Evolutionary conservation across 1,140 invertebrate species (phyloP).

Genomic region (Condylostylus longicornis): DNA sequence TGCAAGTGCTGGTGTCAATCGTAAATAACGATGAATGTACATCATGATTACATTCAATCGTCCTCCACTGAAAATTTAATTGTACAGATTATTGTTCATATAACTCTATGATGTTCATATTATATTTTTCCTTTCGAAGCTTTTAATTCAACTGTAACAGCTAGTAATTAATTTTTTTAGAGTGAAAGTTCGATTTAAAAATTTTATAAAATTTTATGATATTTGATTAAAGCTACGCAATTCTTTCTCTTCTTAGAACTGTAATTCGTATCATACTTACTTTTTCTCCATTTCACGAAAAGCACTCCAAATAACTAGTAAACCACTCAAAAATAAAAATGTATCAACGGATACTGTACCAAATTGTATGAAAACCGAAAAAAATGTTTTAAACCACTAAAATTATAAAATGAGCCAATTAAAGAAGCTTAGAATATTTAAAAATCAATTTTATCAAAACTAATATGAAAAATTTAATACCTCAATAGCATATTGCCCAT

Average conservation of each 20-base stretch:
- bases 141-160: too few species aligned
- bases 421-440: slow-evolving; percentile 26
- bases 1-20: slow-evolving; percentile 43
- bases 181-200: too few species aligned
- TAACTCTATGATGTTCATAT: too few species aligned
- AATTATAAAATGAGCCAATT: slow-evolving; percentile 19
- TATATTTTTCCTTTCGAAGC: too few species aligned
- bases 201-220: slow-evolving; percentile 10
- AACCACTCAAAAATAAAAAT: slow-evolving; percentile 52
- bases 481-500: neutral
- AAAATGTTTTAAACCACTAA: slow-evolving; percentile 33
- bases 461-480: slow-evolving; percentile 18
- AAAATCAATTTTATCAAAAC: slow-evolving; percentile 5
- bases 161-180: too few species aligned
- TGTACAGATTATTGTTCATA: too few species aligned
- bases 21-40: slow-evolving; percentile 40
- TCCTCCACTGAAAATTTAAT: slow-evolving; percentile 18
- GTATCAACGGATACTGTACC: slow-evolving; percentile 49
- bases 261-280: slow-evolving; percentile 40
- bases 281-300: slow-evolving; percentile 52
- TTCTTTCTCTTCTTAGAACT: slow-evolving; percentile 30
- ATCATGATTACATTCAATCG: slow-evolving; percentile 2
- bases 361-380: slow-evolving; percentile 40
- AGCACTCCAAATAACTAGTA: slow-evolving; percentile 46
- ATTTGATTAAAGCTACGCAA: too few species aligned